Evolutionary conservation across 35 echinoderm and acorn worm genomes (phyloP), one percentile per base, ranked within the genome.

Genomic region (Acanthaster planci): DNA sequence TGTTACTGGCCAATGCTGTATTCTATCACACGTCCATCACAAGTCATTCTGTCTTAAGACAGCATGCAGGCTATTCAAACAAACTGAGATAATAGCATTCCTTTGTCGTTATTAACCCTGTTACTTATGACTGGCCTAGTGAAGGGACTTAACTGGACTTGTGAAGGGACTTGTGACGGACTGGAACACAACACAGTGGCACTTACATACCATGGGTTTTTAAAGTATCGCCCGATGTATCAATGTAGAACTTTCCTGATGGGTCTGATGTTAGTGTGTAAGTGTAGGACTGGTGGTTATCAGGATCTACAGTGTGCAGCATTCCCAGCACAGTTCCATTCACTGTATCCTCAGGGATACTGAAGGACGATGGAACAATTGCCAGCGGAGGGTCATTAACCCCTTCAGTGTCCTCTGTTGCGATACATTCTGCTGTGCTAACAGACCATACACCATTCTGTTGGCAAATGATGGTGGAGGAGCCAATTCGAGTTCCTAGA

Each of bases 401-500:
- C 23, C 42, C 57, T 15, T 7, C 53, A 27, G 81, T 37, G n/a
- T 29, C 42, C 1, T 10, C 19, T 23, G 87, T 55, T 40, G 87
- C 37, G 59, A 89, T 76, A 32, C 87, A 89, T 59, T 89, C 87
- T 40, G 87, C 87, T 42, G 78, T 67, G 21, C 56, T 55, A 30
- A 52, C 42, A 38, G 77, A 81, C 87, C 87, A 89, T 40, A 31
- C 16, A 52, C 78, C 38, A 47, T 89, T 68, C 1, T 37, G 60
- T 82, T 67, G 78, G 76, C 87, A 89, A 10, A 55, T 82, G 53
- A 89, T 82, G 22, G 32, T 40, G 22, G 52, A 27, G 55, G 57
- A 67, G 31, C 87, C 87, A 51, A 82, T 26, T 38, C 67, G 39
- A 19, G 26, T 81, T 82, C 87, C 87, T 89, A 39, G 14, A 40